phyloP scores from a whole-genome alignment of 2,113 vertebrate species.

The Hucho hucho region DNA sequence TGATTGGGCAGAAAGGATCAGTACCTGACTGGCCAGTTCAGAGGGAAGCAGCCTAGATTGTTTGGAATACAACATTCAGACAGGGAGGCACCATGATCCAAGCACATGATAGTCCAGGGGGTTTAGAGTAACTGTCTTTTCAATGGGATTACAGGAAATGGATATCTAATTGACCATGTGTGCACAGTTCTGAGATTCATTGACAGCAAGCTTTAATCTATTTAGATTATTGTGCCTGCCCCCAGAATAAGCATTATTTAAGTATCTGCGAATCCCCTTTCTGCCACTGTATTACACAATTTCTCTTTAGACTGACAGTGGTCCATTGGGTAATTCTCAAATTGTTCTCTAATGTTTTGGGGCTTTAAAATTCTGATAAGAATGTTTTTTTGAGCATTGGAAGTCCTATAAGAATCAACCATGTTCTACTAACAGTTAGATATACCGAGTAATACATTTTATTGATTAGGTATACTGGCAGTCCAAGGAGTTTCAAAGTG shows the following conservation, averaged over 20 bases:
- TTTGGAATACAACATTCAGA: conserved; percentile 43
- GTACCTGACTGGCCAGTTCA: conserved; percentile 23
- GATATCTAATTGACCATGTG: conserved; percentile 7
- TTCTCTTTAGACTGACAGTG: conserved; percentile 36
- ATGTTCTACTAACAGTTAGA: conserved; percentile 46
- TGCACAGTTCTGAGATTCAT: conserved; percentile 29
- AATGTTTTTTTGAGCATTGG: background rate
- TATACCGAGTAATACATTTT: conserved; percentile 61
- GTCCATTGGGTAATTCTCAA: background rate
- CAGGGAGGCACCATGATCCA: conserved; percentile 58
- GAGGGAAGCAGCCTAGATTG: conserved; percentile 52
- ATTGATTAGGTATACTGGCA: conserved; percentile 65
- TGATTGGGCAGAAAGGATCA: conserved; percentile 34
- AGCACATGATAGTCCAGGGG: conserved; percentile 51
- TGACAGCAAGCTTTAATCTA: conserved; percentile 24
- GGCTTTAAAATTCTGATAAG: background rate
- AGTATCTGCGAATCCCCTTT: conserved; percentile 35
- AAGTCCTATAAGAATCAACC: conserved; percentile 50
- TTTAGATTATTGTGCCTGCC: conserved; percentile 36
- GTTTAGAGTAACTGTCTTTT: conserved; percentile 19
- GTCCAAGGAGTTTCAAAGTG: conserved; percentile 26
- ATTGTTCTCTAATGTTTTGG: background rate
- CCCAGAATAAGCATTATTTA: conserved; percentile 29
- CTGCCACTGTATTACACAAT: conserved; percentile 60
- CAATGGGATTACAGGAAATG: conserved; percentile 6